Conservation (phyloP, 2,113 vertebrate genomes). For the Capreolus pygargus region DNA sequence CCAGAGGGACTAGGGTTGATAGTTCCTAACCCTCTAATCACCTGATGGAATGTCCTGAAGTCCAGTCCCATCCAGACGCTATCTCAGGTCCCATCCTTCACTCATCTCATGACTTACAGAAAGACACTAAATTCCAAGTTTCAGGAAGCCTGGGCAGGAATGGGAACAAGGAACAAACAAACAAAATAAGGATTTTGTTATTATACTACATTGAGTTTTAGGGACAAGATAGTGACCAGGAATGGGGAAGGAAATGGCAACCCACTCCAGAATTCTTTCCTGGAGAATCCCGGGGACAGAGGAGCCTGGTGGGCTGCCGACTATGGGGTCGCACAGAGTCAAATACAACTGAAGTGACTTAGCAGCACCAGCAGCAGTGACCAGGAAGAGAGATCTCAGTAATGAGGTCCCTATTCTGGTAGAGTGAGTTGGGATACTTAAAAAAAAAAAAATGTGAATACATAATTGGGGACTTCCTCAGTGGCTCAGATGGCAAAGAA, state of each 20-base stretch:
- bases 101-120: neutral
- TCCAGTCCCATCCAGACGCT: neutral
- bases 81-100: neutral
- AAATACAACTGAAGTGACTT: accelerated
- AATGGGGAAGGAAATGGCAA: neutral
- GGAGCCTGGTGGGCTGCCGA: neutral
- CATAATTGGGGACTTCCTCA: too few species aligned
- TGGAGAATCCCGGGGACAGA: neutral
- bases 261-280: neutral
- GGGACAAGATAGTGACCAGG: neutral
- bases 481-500: too few species aligned
- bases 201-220: neutral
- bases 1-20: neutral
- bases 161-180: neutral
- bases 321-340: neutral
- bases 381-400: too few species aligned
- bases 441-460: too few species aligned
- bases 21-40: neutral
- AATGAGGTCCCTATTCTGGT: too few species aligned
- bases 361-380: neutral
- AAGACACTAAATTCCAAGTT: neutral
- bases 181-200: neutral
- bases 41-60: neutral
- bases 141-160: neutral
- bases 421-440: too few species aligned